These are phyloP conservation scores for Rissa tridactyla DNA, from an alignment of 2,113 vertebrate genomes.

Conservation along the genomic window DNA sequence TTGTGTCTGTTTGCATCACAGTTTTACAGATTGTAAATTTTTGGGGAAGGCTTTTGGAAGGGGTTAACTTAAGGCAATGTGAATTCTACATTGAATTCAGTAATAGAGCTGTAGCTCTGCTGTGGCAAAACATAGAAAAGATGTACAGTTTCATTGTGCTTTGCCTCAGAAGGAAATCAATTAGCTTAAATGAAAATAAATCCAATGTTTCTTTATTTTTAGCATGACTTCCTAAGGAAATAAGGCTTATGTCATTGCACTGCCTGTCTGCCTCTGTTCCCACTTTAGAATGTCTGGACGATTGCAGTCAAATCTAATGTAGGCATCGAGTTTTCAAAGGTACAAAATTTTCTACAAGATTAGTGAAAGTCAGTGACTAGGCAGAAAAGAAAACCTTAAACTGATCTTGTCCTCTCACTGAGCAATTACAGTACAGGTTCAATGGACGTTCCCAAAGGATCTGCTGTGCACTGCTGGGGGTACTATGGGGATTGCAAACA, in stretches of 20 bases:
- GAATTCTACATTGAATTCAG: not conserved
- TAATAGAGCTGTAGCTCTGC: not conserved
- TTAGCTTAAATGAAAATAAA: not conserved
- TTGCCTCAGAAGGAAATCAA: not conserved
- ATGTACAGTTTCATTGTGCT: not conserved
- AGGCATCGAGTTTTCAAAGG: not conserved
- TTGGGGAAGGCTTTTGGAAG: not conserved
- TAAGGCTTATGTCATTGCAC: not conserved
- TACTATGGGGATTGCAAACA: not conserved
- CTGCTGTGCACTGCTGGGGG: not conserved
- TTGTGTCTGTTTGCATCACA: not conserved
- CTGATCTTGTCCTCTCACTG: not conserved
- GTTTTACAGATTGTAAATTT: not conserved
- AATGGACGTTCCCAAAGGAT: not conserved
- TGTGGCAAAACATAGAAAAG: not conserved
- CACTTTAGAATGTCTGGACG: not conserved
- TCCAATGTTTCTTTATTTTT: not conserved
- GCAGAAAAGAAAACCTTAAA: not conserved
- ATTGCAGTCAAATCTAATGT: not conserved
- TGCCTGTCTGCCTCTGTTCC: not conserved
- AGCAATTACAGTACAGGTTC: not conserved
- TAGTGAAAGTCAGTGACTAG: not conserved
- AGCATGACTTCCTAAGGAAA: conserved; percentile 32
- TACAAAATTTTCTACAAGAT: not conserved
- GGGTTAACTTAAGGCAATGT: not conserved